phyloP scores from a whole-genome alignment of 2,888 invertebrate species.

The Parnassius glacialis region DNA sequence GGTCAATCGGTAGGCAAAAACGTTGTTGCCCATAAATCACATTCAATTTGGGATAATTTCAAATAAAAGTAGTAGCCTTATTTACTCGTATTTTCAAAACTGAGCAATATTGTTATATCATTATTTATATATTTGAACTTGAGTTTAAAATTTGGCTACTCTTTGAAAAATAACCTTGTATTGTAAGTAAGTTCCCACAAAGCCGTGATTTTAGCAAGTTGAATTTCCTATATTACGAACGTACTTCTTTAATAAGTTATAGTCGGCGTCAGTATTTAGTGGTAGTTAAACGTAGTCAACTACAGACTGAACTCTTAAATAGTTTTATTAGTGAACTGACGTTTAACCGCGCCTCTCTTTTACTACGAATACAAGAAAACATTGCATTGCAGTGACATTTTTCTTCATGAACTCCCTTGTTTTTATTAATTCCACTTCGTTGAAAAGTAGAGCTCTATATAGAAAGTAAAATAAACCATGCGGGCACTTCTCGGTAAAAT shows the following conservation, averaged over 20 bases:
- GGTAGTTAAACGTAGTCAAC: slow-evolving; percentile 19
- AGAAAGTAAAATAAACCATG: slow-evolving; percentile 55
- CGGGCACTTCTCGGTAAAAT: slow-evolving; percentile 39
- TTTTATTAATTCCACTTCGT: slow-evolving; percentile 66
- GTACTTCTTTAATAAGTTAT: background rate
- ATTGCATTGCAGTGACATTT: slow-evolving; percentile 69
- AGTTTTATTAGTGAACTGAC: slow-evolving; percentile 22
- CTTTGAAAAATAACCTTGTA: too few relatives aligned
- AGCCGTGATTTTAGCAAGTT: too few relatives aligned
- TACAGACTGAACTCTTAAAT: slow-evolving; percentile 15
- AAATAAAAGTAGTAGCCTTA: too few relatives aligned
- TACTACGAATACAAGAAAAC: slow-evolving; percentile 54
- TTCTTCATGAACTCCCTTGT: slow-evolving; percentile 68
- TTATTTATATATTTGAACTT: too few relatives aligned
- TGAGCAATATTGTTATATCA: too few relatives aligned
- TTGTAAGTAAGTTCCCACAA: too few relatives aligned
- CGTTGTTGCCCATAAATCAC: too few relatives aligned
- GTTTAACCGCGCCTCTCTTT: slow-evolving; percentile 21
- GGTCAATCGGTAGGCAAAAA: too few relatives aligned
- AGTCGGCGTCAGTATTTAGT: slow-evolving; percentile 5
- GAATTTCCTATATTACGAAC: too few relatives aligned
- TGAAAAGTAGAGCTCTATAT: slow-evolving; percentile 26
- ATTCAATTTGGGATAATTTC: too few relatives aligned
- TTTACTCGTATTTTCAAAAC: too few relatives aligned
- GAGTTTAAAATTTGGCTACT: too few relatives aligned